Percentiles rank a stretch among this genome's conserved stretches.
Evolutionary conservation across 2,797 vertebrate genomes (phyloP).

Genomic region (Chrysocyon brachyurus): DNA sequence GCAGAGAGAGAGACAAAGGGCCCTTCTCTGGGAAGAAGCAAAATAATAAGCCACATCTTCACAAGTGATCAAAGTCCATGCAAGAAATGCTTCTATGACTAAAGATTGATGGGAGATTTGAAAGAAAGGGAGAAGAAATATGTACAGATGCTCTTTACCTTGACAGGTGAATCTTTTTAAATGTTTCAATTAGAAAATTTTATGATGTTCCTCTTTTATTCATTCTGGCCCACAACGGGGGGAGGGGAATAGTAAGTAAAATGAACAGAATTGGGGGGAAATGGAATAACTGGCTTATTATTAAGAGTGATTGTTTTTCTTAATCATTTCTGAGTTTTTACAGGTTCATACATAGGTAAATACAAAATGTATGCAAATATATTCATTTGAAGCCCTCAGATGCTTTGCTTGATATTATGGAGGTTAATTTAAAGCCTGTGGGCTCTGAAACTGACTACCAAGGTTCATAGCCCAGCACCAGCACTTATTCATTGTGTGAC

Average conservation of each 20-base stretch:
- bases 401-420: background rate
- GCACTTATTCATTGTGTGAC: background rate
- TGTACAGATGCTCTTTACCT: background rate
- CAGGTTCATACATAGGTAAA: background rate
- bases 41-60: background rate
- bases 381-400: background rate
- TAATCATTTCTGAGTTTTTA: background rate
- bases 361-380: background rate
- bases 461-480: background rate
- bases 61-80: background rate
- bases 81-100: background rate
- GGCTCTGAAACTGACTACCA: background rate
- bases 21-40: background rate
- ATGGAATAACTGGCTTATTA: background rate
- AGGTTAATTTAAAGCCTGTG: background rate
- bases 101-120: background rate
- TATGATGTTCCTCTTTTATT: background rate
- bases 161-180: background rate
- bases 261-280: background rate
- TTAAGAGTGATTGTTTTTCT: constrained; percentile 35
- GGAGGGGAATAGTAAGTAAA: background rate
- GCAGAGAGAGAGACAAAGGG: background rate
- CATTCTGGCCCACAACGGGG: background rate
- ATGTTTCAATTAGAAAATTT: background rate
- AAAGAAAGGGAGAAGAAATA: background rate